These are phyloP conservation scores for Prunella himalayana DNA, from an alignment of 2,113 vertebrate genomes.

Conservation along the genomic window DNA sequence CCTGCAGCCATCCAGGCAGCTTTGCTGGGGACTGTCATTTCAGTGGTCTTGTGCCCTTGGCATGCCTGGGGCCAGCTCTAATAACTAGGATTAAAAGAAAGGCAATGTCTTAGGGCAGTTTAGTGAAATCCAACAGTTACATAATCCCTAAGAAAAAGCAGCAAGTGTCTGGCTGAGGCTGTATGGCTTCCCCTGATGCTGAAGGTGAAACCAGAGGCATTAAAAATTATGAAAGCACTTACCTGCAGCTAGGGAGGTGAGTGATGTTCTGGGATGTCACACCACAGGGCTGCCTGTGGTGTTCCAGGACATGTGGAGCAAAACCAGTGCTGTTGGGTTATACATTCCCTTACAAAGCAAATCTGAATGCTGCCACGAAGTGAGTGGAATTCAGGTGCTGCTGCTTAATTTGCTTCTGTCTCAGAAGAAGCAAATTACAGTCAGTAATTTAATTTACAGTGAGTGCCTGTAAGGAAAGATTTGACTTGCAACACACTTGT, in stretches of 20 bases:
- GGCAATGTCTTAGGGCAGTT: background rate
- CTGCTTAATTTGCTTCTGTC: background rate
- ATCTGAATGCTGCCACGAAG: background rate
- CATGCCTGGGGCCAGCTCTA: background rate
- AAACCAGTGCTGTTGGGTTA: background rate
- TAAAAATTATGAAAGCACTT: background rate
- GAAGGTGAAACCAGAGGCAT: background rate
- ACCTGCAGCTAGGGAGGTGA: background rate
- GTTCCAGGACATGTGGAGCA: background rate
- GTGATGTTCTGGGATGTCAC: background rate
- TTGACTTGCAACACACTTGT: background rate
- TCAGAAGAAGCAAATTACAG: too few relatives aligned
- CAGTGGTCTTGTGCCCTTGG: background rate
- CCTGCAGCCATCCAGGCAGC: rapidly evolving
- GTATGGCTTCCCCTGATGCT: background rate
- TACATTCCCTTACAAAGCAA: background rate
- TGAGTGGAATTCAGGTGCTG: background rate
- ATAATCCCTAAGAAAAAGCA: background rate
- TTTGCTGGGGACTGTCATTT: background rate
- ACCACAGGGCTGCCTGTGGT: background rate
- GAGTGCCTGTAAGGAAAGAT: background rate
- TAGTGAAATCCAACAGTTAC: background rate
- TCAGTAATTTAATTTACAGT: too few relatives aligned
- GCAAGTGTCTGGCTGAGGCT: background rate
- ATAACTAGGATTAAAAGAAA: background rate